Conservation (phyloP, 2,888 invertebrate species). For the Proisotoma minuta region DNA sequence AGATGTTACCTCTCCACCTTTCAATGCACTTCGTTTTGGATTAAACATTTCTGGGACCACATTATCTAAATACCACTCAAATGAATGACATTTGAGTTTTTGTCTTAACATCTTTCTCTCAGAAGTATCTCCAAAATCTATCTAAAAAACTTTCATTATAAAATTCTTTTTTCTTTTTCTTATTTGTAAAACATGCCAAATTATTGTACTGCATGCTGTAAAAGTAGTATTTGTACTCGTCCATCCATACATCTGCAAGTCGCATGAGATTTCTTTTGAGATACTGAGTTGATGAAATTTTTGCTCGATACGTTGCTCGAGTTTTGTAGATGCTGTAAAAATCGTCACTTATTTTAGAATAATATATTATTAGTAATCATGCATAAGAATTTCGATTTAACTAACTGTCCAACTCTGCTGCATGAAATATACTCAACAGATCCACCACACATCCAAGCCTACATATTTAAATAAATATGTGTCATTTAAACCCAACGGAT, state of each 20-base stretch:
- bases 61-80: slow-evolving; percentile 14
- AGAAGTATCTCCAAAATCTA: slow-evolving; percentile 17
- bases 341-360: too few relatives aligned
- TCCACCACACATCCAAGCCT: slow-evolving; percentile 21
- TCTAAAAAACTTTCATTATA: background rate
- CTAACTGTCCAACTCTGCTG: slow-evolving; percentile 14
- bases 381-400: background rate
- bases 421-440: slow-evolving; percentile 7
- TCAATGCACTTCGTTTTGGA: slow-evolving; percentile 4
- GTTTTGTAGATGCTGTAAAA: slow-evolving; percentile 4
- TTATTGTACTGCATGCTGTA: background rate
- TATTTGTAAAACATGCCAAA: background rate
- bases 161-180: background rate
- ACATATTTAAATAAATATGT: background rate
- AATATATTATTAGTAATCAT: too few relatives aligned
- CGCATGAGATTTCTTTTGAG: slow-evolving; percentile 15
- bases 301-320: slow-evolving; percentile 10
- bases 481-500: background rate
- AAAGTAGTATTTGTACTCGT: slow-evolving; percentile 17
- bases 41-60: background rate
- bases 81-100: slow-evolving; percentile 10
- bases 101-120: slow-evolving; percentile 9
- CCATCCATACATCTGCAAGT: slow-evolving; percentile 18
- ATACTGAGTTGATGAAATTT: slow-evolving; percentile 1
- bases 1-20: slow-evolving; percentile 12